Conservation (phyloP, 2,113 vertebrate genomes). For the Aix galericulata region DNA sequence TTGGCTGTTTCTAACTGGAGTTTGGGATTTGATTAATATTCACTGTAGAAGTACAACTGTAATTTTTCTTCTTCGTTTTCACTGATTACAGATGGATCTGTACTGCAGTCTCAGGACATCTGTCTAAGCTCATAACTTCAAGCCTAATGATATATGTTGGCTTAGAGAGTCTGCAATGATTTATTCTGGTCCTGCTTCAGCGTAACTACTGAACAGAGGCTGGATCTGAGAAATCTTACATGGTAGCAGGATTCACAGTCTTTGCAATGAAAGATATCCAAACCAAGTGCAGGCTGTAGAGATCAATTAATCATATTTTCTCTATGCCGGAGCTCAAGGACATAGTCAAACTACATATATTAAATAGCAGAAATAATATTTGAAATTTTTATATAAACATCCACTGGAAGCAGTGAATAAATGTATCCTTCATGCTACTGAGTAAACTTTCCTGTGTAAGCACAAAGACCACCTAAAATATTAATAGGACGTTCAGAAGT, state of each 20-base stretch:
- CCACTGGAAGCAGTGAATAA: not conserved
- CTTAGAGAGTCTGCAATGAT: conserved; percentile 8
- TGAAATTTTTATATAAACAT: not conserved
- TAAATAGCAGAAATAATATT: not conserved
- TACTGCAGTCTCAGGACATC: conserved; percentile 17
- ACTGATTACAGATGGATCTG: not conserved
- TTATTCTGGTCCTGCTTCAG: conserved; percentile 41
- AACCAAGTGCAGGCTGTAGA: not conserved
- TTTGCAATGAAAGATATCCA: not conserved
- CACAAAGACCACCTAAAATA: not conserved
- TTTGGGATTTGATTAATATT: not conserved
- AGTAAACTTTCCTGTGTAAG: not conserved
- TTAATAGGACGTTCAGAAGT: not conserved
- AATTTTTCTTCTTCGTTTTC: conserved; percentile 22
- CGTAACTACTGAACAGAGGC: not conserved
- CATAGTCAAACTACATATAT: not conserved
- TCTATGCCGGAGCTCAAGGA: not conserved
- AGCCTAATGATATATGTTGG: conserved; percentile 26
- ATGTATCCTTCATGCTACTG: not conserved
- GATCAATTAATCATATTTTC: conserved; percentile 12
- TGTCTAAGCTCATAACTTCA: conserved; percentile 35
- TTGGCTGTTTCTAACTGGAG: not conserved
- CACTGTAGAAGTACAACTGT: not conserved
- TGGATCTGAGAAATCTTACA: not conserved
- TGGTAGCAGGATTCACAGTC: not conserved